Evolutionary conservation across 2,888 invertebrate genomes (phyloP).

Genomic region (Baronia brevicornis): DNA sequence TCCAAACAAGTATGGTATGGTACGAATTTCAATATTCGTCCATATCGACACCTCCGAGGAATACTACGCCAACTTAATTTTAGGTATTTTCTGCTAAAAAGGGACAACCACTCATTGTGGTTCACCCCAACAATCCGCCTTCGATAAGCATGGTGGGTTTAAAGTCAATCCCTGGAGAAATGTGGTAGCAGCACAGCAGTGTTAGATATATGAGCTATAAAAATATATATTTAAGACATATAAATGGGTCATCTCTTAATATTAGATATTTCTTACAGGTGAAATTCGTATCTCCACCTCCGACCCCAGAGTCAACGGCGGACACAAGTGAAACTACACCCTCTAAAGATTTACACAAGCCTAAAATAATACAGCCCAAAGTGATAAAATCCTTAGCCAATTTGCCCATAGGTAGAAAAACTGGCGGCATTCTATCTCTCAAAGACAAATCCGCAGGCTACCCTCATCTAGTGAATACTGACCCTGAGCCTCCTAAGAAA

Average conservation of each 20-base stretch:
- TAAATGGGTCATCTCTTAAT: not conserved
- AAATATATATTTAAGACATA: too few relatives aligned
- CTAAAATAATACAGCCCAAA: slow-evolving; percentile 57
- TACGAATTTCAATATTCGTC: too few relatives aligned
- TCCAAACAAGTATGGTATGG: too few relatives aligned
- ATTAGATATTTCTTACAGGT: slow-evolving; percentile 44
- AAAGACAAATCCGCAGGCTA: slow-evolving; percentile 72
- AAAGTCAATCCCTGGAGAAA: too few relatives aligned
- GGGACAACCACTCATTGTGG: too few relatives aligned
- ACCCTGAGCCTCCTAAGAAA: slow-evolving; percentile 48
- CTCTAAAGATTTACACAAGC: slow-evolving; percentile 44
- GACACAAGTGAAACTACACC: slow-evolving; percentile 31
- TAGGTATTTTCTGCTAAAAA: too few relatives aligned
- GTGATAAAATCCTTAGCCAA: slow-evolving; percentile 58
- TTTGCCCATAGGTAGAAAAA: slow-evolving; percentile 60
- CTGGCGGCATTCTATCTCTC: slow-evolving; percentile 68
- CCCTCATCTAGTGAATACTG: slow-evolving; percentile 63
- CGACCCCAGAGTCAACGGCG: slow-evolving; percentile 48
- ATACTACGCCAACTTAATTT: too few relatives aligned
- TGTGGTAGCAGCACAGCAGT: too few relatives aligned
- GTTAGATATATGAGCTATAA: too few relatives aligned
- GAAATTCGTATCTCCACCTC: slow-evolving; percentile 73
- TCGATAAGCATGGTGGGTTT: too few relatives aligned
- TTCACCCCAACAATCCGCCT: too few relatives aligned
- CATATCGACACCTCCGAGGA: too few relatives aligned